Percentiles rank a stretch among this genome's conserved stretches.
These are phyloP conservation scores for Araneus ventricosus DNA, from an alignment of 1,140 invertebrate genomes.

Conservation along the genomic window DNA sequence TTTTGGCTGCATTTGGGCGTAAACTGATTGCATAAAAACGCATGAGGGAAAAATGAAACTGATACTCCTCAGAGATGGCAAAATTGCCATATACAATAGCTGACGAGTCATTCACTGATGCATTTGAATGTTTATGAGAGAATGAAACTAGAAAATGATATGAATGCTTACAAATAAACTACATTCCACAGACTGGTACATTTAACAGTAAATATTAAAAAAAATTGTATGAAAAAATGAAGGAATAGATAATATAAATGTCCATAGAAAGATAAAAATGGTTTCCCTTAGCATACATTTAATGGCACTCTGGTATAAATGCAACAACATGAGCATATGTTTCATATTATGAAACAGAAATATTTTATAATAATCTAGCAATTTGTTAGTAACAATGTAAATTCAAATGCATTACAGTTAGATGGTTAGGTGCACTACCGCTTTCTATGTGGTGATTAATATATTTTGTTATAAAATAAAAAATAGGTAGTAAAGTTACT, in stretches of 20 bases:
- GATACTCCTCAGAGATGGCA: too few species aligned
- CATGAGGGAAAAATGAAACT: too few species aligned
- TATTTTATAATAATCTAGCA: not conserved
- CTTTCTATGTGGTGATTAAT: not conserved
- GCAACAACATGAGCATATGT: conserved; percentile 42
- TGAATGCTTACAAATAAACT: not conserved
- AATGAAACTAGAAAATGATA: not conserved
- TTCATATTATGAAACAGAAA: not conserved
- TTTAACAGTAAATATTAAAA: not conserved
- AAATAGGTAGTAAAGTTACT: not conserved
- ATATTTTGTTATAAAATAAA: not conserved
- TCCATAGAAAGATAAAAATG: not conserved
- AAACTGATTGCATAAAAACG: too few species aligned
- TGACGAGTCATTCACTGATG: not conserved
- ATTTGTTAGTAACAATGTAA: conserved; percentile 10
- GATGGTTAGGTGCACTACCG: not conserved
- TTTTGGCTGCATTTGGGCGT: not conserved
- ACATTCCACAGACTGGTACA: not conserved
- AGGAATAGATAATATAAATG: not conserved
- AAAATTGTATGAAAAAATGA: not conserved
- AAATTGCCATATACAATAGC: not conserved
- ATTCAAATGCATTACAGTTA: not conserved
- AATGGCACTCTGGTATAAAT: conserved; percentile 67
- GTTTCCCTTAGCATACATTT: not conserved
- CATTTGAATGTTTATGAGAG: not conserved